Base-by-base conservation (phyloP, 2,888 invertebrate species). In the Lampropteryx suffumata region DNA sequence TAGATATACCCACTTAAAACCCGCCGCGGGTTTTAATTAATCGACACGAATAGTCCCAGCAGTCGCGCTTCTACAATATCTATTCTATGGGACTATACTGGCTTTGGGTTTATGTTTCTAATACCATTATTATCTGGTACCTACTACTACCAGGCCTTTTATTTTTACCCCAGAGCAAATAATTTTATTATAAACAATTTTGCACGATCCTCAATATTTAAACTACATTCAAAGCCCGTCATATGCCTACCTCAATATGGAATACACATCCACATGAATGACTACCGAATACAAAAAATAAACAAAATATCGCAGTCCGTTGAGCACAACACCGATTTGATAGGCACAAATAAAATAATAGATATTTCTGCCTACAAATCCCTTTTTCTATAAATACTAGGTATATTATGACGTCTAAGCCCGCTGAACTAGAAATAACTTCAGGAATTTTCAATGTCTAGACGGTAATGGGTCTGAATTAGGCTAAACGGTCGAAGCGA, bases 401-500 rank as follows among this genome's bases (percentile, higher is more conserved):
- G 17, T 29, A 40, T 40, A 21, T 3, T 3, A 35, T 59, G 64
- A 71, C 73, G 67, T 69, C 64, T 63, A 37, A n/a, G n/a, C n/a
- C 51, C 42, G 40, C 55, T 64, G 67, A 53, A 41, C 58, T 56
- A 28, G 34, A 62, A 67, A n/a, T 65, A 62, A 65, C 61, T 62
- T 59, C 40, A 40, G 29, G 40, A 69, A 65, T 63, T 62, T 53
- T 63, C 41, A 44, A 40, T 51, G 64, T 66, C 66, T 67, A 64
- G 73, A 73, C 71, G 53, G 52, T 69, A 73, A 72, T 66, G 57
- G 56, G 29, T 43, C 53, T 62, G 46, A 57, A 63, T 63, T 61
- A 43, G 57, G 58, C 50, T 59, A 52, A 61, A 57, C 53, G 21
- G 33, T 14, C 40, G 42, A 59, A 52, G 55, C 49, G 39, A 62